Conservation (phyloP, 2,888 invertebrate genomes). For the Cataglyphis albicans region DNA sequence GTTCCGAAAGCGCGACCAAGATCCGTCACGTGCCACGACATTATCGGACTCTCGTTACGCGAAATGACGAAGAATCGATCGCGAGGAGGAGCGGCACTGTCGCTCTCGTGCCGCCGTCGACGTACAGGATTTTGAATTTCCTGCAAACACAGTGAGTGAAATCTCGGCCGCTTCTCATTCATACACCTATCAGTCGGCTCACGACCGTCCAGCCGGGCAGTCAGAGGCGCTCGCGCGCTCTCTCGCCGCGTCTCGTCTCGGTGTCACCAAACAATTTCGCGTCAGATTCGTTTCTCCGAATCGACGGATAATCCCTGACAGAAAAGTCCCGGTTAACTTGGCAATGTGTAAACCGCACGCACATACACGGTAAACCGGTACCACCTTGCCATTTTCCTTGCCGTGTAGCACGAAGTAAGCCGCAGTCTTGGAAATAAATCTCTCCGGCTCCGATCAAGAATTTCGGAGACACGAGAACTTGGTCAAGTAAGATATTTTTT, state of each 20-base stretch:
- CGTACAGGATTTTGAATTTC: constrained; percentile 72
- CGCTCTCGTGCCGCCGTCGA: constrained; percentile 5
- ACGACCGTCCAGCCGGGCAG: constrained; percentile 84
- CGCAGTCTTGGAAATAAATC: not conserved
- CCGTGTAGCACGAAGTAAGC: not conserved
- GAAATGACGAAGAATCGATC: constrained; percentile 3
- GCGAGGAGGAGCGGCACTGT: not conserved
- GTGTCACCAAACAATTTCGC: constrained; percentile 21
- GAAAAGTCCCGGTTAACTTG: constrained; percentile 14
- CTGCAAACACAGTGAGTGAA: constrained; percentile 77
- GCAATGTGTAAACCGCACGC: not conserved
- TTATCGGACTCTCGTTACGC: not conserved
- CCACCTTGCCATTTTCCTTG: not conserved
- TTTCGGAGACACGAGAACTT: not conserved
- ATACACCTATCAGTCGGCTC: constrained; percentile 83
- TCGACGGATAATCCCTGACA: constrained; percentile 28
- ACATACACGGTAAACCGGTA: not conserved
- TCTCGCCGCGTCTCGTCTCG: constrained; percentile 26
- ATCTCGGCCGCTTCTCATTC: constrained; percentile 84
- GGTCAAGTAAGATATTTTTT: too few species aligned
- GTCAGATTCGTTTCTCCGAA: not conserved
- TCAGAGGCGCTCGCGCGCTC: constrained; percentile 76
- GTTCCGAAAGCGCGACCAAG: not conserved
- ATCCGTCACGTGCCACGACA: not conserved
- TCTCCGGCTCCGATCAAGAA: not conserved